Percentiles rank a stretch among this genome's conserved stretches.
phyloP scores from a whole-genome alignment of 2,888 invertebrate genomes.

The Helobdella robusta region DNA sequence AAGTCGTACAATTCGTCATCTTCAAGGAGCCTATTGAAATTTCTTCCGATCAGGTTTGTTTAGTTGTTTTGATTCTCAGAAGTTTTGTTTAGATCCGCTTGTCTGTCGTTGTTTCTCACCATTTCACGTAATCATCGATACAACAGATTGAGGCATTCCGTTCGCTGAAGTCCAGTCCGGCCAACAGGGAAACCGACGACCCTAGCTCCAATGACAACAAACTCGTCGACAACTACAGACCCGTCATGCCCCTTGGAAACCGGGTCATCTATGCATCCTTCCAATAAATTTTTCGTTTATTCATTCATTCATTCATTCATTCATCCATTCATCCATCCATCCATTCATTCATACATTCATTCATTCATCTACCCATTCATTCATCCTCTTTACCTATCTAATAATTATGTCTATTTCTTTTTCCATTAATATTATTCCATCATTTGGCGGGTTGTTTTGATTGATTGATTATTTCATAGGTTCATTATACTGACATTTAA shows the following conservation, averaged over 20 bases:
- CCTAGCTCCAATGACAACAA: neutral
- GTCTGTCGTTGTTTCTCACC: neutral
- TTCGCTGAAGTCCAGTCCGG: neutral
- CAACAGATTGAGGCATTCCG: neutral
- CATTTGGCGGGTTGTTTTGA: too few relatives aligned
- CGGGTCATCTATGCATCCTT: slow-evolving; percentile 1
- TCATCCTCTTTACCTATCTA: too few relatives aligned
- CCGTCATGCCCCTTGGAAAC: neutral
- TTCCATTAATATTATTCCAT: too few relatives aligned
- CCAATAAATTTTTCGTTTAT: too few relatives aligned
- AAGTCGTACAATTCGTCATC: slow-evolving; percentile 12
- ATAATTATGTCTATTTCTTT: too few relatives aligned
- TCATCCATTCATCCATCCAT: too few relatives aligned
- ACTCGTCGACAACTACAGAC: neutral
- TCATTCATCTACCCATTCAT: too few relatives aligned
- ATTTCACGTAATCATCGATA: too few relatives aligned
- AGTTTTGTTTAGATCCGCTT: neutral
- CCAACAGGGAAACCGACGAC: neutral
- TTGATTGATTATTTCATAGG: too few relatives aligned
- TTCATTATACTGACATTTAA: too few relatives aligned
- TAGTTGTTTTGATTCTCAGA: neutral
- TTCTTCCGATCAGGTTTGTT: slow-evolving; percentile 7
- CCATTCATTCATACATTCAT: too few relatives aligned
- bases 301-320: too few relatives aligned
- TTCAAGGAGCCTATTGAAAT: slow-evolving; percentile 8